Evolutionary conservation across 2,797 vertebrate genomes (phyloP).

Genomic region (Siniperca obscura): DNA sequence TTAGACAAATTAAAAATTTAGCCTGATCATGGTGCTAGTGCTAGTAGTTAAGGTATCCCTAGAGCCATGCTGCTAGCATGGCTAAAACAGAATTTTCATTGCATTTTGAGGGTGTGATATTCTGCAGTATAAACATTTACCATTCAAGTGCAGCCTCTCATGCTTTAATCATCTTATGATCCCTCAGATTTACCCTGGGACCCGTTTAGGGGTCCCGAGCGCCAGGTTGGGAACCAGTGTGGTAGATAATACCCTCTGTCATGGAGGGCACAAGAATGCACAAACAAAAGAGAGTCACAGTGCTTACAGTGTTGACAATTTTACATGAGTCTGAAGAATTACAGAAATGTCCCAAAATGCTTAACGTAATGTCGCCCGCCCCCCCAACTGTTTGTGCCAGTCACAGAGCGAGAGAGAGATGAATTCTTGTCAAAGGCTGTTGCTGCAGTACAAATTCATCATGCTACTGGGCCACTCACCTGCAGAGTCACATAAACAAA

Average conservation of each 20-base stretch:
- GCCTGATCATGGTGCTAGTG: neutral
- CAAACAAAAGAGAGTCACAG: neutral
- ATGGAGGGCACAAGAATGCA: neutral
- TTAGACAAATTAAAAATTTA: neutral
- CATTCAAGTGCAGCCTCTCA: neutral
- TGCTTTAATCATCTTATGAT: neutral
- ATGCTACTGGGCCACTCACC: neutral
- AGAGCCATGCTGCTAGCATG: neutral
- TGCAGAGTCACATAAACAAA: slow-evolving; percentile 45
- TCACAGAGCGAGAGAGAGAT: neutral
- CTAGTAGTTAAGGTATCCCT: no score
- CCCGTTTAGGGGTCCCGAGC: neutral
- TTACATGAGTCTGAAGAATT: neutral
- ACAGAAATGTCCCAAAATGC: neutral
- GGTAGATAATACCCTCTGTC: neutral
- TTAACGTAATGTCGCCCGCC: neutral
- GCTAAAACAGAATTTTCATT: no score
- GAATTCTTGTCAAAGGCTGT: slow-evolving; percentile 1
- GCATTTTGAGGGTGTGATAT: neutral
- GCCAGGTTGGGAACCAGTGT: no score
- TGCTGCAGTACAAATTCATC: slow-evolving; percentile 26
- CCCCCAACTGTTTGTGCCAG: neutral
- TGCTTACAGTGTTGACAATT: neutral
- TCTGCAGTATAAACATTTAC: neutral
- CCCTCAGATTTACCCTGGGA: neutral